Percentiles rank a stretch among this genome's conserved stretches.
phyloP scores from a whole-genome alignment of 2,113 vertebrate species.

The Ranitomeya imitator region DNA sequence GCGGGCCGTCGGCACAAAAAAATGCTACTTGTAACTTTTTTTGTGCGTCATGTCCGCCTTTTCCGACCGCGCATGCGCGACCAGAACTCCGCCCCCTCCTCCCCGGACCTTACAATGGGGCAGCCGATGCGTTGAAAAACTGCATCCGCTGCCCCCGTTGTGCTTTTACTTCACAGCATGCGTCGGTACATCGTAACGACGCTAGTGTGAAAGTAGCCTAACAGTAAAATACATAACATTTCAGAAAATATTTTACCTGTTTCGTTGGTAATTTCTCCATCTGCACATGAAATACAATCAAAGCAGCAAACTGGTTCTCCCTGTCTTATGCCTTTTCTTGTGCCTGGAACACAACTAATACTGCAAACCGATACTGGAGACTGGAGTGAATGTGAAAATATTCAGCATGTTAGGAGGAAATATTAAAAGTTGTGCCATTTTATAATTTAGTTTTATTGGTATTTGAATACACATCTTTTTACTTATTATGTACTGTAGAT shows the following conservation, averaged over 20 bases:
- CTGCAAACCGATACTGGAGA: conserved; percentile 73
- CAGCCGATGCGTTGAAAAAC: no score
- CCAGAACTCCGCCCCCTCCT: no score
- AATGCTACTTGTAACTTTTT: no score
- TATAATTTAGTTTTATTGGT: not conserved
- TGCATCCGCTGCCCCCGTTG: no score
- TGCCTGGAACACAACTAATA: conserved; percentile 69
- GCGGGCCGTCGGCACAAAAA: no score
- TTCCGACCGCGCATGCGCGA: no score
- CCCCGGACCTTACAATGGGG: no score
- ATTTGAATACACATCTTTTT: not conserved
- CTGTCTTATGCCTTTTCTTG: conserved; percentile 69
- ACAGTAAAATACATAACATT: not conserved
- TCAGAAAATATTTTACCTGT: conserved; percentile 63
- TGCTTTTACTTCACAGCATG: no score
- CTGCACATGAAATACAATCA: conserved; percentile 75
- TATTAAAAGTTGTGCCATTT: not conserved
- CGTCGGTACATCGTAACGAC: no score
- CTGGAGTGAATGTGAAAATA: conserved; percentile 59
- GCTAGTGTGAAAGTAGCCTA: no score
- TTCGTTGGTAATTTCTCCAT: conserved; percentile 73
- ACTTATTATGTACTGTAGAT: not conserved
- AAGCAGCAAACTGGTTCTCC: conserved; percentile 76
- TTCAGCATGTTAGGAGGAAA: not conserved
- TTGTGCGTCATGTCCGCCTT: no score